Percentiles rank a stretch among this genome's conserved stretches.
Conservation (phyloP, 2,113 vertebrate species). For the Corythaixoides concolor region DNA sequence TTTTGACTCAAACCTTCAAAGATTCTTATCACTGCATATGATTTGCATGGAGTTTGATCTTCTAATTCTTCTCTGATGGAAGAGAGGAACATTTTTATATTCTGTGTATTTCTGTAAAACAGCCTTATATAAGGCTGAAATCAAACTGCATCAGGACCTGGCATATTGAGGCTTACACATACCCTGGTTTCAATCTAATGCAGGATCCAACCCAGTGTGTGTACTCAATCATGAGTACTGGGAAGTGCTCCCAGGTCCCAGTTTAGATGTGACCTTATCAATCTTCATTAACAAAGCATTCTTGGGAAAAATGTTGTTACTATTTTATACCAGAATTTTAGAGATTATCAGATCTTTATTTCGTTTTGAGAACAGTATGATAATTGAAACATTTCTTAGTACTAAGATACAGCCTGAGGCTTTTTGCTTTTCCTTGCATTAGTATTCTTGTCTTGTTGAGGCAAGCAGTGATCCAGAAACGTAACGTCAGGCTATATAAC, state of each 20-base stretch:
- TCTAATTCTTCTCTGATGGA: background rate
- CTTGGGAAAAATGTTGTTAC: background rate
- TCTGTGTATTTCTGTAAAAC: background rate
- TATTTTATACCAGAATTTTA: background rate
- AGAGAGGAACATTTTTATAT: background rate
- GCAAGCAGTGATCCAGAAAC: conserved; percentile 17
- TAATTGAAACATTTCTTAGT: background rate
- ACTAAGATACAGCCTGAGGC: background rate
- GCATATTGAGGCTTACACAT: background rate
- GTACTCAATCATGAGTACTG: background rate
- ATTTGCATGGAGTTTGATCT: conserved; percentile 11
- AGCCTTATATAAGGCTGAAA: background rate
- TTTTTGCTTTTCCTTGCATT: conserved; percentile 16
- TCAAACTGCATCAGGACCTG: background rate
- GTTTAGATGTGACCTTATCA: background rate
- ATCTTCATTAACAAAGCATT: background rate
- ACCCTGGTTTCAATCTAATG: background rate
- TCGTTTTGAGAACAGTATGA: background rate
- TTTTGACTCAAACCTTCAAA: conserved; percentile 33
- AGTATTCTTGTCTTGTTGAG: conserved; percentile 21
- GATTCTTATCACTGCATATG: background rate
- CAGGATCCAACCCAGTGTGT: background rate
- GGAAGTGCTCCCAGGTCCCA: background rate
- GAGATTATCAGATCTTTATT: background rate
- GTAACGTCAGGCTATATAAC: background rate